Conservation (phyloP, 2,113 vertebrate genomes). For the Garra rufa region DNA sequence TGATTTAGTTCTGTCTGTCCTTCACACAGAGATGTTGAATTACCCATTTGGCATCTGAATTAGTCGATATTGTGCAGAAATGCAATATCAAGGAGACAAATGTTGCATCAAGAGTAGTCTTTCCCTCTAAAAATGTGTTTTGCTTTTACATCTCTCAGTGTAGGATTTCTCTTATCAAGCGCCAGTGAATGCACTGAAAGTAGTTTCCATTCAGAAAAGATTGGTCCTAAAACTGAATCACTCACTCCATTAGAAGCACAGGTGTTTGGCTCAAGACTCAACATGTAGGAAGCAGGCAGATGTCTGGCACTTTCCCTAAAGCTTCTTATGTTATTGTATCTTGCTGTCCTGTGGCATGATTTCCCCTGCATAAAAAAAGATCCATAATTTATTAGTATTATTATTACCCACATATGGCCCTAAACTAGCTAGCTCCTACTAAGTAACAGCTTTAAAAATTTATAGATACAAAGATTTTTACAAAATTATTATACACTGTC, state of each 20-base stretch:
- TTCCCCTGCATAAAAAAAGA: background rate
- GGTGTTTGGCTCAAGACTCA: slow-evolving; percentile 1
- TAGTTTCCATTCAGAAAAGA: background rate
- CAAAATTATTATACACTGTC: background rate
- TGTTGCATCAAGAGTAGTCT: background rate
- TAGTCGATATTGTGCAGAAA: background rate
- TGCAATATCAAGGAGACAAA: background rate
- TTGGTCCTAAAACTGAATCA: background rate
- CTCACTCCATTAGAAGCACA: background rate
- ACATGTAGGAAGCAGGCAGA: background rate
- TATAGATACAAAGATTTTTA: background rate
- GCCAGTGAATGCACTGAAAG: background rate
- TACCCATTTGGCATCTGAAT: background rate
- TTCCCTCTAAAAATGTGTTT: background rate
- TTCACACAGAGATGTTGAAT: background rate
- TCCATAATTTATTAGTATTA: too few species aligned
- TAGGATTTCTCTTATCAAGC: background rate
- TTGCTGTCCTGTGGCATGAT: background rate
- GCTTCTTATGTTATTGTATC: background rate
- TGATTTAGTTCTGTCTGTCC: slow-evolving; percentile 11
- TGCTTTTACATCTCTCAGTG: background rate
- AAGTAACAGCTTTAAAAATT: background rate
- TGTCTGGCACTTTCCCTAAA: slow-evolving; percentile 4
- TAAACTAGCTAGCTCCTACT: too few species aligned
- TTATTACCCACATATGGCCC: too few species aligned